Evolutionary conservation across 2,113 vertebrate species (phyloP), one percentile per base, ranked within the genome.

Genomic region (Trachemys scripta): DNA sequence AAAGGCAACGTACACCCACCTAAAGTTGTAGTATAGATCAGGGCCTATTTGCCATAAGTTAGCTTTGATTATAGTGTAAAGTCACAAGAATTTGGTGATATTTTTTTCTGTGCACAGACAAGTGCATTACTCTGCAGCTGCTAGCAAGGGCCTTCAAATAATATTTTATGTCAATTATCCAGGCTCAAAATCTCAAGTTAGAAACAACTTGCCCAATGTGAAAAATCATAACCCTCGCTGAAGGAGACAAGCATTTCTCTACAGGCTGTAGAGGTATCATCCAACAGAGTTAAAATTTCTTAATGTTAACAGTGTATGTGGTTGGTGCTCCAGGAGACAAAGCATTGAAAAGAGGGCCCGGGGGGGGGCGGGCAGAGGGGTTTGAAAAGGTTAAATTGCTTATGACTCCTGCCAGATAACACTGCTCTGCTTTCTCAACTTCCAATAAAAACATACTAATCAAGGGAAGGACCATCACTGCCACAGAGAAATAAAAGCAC

Each of bases 131-230:
- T 5, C 0, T 0, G 13, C 42, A 27, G 53, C 8, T 0, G 1
- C 2, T 6, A 8, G 79, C 1, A 6, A 6, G 0, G 0, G 17
- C 8, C 35, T 69, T 14, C 4, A 7, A 13, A 10, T 14, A n/a
- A 24, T n/a, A 54, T 75, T n/a, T 2, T 4, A 24, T 4, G 3
- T 2, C 76, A 1, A 35, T 65, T 16, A 50, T 12, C 29, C 3
- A 14, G 8, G 35, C 31, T 35, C 42, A 38, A 2, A 14, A 49
- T 3, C 4, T 22, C 4, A 29, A 35, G 0, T 6, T 29, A 7
- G 25, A 7, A 12, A 5, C 0, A 56, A 3, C 16, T 19, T 0
- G 20, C 9, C 2, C 3, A 35, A 11, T 2, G 31, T 13, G 3
- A 4, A 3, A 62, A 14, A 31, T 29, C 29, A 6, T 31, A 62